These are phyloP conservation scores for Tetanocera ferruginea DNA, from an alignment of 2,888 invertebrate species.

Conservation along the genomic window DNA sequence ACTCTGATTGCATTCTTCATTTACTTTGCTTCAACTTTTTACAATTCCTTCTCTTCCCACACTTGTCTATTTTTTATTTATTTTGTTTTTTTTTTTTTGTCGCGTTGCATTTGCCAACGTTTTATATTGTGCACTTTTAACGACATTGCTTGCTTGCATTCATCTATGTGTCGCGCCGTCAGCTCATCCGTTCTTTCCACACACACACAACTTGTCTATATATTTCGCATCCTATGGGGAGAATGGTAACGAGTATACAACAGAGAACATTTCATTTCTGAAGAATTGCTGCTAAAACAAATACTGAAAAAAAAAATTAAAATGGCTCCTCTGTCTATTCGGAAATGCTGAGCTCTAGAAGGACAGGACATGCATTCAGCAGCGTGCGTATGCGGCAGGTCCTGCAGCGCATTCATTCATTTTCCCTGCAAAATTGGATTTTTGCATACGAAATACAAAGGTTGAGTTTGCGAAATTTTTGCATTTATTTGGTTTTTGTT, in stretches of 20 bases:
- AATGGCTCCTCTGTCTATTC: neutral
- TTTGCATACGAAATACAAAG: conserved; percentile 8
- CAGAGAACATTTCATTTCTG: conserved; percentile 6
- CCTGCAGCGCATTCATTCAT: neutral
- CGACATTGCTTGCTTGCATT: neutral
- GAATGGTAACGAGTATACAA: too few species aligned
- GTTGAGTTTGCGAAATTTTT: conserved; percentile 6
- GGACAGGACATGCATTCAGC: neutral
- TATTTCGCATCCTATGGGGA: too few species aligned
- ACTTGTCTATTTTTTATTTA: neutral
- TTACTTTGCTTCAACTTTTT: neutral
- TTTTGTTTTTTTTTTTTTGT: too few species aligned
- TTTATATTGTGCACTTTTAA: too few species aligned
- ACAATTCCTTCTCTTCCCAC: neutral
- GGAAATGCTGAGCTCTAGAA: neutral
- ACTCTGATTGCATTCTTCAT: conserved; percentile 17
- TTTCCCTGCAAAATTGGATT: conserved; percentile 29
- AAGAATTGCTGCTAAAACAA: neutral
- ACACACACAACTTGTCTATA: neutral
- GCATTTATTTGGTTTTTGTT: conserved; percentile 6
- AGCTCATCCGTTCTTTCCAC: neutral
- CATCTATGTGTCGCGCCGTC: neutral
- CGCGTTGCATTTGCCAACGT: conserved; percentile 6
- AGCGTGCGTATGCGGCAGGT: neutral
- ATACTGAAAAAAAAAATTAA: neutral